Conservation (phyloP, 2,113 vertebrate genomes). For the Rutilus rutilus region DNA sequence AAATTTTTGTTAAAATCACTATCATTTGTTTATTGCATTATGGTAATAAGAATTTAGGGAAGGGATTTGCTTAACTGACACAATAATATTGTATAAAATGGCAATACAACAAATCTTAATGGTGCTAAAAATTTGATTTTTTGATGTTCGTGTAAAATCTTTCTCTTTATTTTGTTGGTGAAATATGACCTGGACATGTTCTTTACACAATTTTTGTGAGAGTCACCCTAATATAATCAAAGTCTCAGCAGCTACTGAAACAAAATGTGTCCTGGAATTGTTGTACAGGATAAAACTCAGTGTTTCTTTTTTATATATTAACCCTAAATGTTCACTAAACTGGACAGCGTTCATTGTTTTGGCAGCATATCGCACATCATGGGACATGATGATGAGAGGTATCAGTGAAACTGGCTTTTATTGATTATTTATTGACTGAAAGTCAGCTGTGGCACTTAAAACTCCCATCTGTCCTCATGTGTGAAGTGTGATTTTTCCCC, state of each 20-base stretch:
- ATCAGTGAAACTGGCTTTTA: background rate
- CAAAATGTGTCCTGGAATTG: background rate
- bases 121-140: background rate
- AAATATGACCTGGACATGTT: background rate
- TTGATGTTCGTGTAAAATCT: background rate
- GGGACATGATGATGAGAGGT: background rate
- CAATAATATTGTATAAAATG: background rate
- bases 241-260: background rate
- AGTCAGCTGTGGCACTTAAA: background rate
- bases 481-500: background rate
- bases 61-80: background rate
- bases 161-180: background rate
- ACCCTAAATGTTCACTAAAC: background rate
- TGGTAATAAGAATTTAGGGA: no score
- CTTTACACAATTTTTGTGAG: background rate
- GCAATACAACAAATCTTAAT: background rate
- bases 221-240: background rate
- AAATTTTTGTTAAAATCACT: no score
- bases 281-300: conserved; percentile 3
- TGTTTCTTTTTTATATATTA: background rate
- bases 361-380: background rate
- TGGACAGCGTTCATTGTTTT: background rate
- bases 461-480: background rate
- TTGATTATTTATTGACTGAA: conserved; percentile 25
- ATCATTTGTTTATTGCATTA: background rate